These are phyloP conservation scores for Philaenus spumarius DNA, from an alignment of 1,140 invertebrate genomes.

Conservation along the genomic window DNA sequence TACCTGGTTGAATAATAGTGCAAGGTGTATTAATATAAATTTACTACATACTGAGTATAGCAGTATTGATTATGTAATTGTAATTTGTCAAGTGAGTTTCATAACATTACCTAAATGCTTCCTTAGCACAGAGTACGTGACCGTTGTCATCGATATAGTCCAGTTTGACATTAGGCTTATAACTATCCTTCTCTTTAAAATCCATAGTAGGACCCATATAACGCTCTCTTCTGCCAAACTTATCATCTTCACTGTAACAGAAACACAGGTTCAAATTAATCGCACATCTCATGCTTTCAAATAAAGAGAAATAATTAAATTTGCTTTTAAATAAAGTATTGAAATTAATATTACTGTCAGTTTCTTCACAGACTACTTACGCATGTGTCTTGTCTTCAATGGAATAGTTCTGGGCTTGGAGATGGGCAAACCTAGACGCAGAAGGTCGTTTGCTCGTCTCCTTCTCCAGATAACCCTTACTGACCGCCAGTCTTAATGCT, in stretches of 20 bases:
- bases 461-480: constrained; percentile 92
- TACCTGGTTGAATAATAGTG: no score
- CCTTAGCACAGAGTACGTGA: constrained; percentile 82
- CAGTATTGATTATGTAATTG: no score
- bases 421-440: constrained; percentile 62
- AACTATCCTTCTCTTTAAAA: constrained; percentile 90
- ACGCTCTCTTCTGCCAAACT: constrained; percentile 66
- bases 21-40: no score
- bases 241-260: constrained; percentile 70
- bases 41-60: no score
- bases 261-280: constrained; percentile 6
- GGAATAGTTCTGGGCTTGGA: constrained; percentile 89
- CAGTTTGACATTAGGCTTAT: constrained; percentile 93
- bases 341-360: no score
- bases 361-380: constrained; percentile 46
- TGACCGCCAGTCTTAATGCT: constrained; percentile 85
- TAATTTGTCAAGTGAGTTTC: no score
- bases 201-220: constrained; percentile 82
- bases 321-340: no score
- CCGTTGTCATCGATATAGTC: constrained; percentile 98
- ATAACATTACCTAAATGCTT: constrained; percentile 96
- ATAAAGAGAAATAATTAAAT: no score
- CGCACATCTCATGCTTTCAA: no score
- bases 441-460: constrained; percentile 65
- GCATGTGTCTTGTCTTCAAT: constrained; percentile 94